These are phyloP conservation scores for Omphaloscelis lunosa DNA, from an alignment of 2,888 invertebrate genomes.

Conservation along the genomic window DNA sequence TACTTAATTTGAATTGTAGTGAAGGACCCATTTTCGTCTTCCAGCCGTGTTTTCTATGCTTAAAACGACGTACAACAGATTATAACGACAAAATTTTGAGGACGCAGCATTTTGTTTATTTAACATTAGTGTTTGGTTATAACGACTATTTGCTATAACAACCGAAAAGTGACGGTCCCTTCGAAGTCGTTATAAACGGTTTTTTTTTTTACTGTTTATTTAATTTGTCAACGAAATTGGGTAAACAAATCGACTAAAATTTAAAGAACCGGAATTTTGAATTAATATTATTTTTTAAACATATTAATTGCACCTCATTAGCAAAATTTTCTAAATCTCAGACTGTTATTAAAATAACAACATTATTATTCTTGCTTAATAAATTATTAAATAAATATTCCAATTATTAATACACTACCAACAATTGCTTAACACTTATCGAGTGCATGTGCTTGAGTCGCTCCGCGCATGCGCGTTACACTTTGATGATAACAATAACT, in stretches of 20 bases:
- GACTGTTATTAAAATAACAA: background rate
- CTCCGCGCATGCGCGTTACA: slow-evolving; percentile 27
- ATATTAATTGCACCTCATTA: background rate
- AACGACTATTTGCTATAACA: no score
- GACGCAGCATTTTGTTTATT: no score
- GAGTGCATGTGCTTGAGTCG: slow-evolving; percentile 33
- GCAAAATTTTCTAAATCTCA: background rate
- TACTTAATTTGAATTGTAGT: background rate
- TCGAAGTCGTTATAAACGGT: no score
- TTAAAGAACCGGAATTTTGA: background rate
- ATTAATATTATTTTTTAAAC: background rate
- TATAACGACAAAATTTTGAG: no score
- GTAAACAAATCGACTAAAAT: background rate
- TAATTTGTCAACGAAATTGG: background rate
- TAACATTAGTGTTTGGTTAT: no score
- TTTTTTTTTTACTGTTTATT: no score
- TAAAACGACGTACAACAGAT: no score
- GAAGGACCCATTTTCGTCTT: background rate
- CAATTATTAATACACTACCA: slow-evolving; percentile 11
- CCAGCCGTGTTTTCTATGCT: background rate
- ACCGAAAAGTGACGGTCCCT: no score
- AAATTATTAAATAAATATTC: slow-evolving; percentile 9
- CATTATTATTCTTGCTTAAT: background rate
- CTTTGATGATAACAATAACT: slow-evolving; percentile 41
- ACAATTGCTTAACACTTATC: slow-evolving; percentile 36